Evolutionary conservation across 2,888 invertebrate genomes (phyloP).

Genomic region (Liodrosophila aerea): DNA sequence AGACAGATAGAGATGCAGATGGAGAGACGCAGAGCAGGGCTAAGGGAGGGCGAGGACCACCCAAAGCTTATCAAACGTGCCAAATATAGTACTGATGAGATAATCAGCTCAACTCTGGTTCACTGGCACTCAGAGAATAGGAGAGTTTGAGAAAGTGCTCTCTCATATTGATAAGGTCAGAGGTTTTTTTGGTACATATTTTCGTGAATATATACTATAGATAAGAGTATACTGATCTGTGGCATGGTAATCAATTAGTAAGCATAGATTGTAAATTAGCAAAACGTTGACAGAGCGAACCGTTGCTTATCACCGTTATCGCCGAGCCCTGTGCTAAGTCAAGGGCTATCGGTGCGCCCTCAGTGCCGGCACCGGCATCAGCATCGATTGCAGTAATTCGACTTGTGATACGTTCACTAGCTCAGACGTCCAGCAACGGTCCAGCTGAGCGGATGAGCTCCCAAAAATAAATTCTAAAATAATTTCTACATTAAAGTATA

Average conservation of each 20-base stretch:
- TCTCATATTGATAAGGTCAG: too few species aligned
- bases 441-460: constrained; percentile 46
- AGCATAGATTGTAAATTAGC: constrained; percentile 61
- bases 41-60: constrained; percentile 15
- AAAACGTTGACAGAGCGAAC: constrained; percentile 38
- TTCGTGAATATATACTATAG: neutral
- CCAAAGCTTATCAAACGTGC: constrained; percentile 17
- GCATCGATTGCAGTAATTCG: constrained; percentile 11
- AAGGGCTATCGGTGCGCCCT: constrained; percentile 70
- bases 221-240: neutral
- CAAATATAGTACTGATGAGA: constrained; percentile 15
- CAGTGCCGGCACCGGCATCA: constrained; percentile 25
- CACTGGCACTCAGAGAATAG: too few species aligned
- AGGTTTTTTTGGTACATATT: neutral
- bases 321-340: constrained; percentile 44
- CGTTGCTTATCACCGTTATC: constrained; percentile 28
- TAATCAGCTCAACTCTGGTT: constrained; percentile 8
- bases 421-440: constrained; percentile 61
- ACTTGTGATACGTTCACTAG: constrained; percentile 16
- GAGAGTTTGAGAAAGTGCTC: too few species aligned
- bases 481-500: neutral
- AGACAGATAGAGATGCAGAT: too few species aligned
- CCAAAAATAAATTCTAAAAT: constrained; percentile 9
- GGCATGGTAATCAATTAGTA: constrained; percentile 62
- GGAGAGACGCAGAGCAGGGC: too few species aligned